phyloP scores from a whole-genome alignment of 92 coral and sea anemone genomes.

The Porites cylindrica region DNA sequence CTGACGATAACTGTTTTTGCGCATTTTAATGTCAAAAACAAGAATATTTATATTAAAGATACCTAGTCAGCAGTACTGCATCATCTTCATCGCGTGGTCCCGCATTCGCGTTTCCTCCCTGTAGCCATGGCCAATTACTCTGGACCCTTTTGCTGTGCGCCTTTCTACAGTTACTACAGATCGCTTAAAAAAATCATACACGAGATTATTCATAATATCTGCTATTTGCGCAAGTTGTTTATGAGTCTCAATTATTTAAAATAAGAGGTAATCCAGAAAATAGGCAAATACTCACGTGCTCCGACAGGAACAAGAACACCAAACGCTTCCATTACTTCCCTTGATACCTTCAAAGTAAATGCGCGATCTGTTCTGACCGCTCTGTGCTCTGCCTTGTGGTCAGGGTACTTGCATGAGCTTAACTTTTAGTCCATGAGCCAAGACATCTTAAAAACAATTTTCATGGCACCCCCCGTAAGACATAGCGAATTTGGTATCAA shows the following conservation, averaged over 20 bases:
- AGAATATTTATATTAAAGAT: slow-evolving; percentile 9
- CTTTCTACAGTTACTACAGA: slow-evolving; percentile 52
- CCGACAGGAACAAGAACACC: slow-evolving; percentile 65
- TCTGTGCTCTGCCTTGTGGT: slow-evolving; percentile 60
- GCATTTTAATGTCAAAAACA: not conserved
- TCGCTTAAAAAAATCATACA: slow-evolving; percentile 27
- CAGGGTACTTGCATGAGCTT: slow-evolving; percentile 59
- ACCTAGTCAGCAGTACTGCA: slow-evolving; percentile 8
- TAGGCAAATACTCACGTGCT: slow-evolving; percentile 58
- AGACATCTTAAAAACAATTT: no score
- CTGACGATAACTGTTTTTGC: slow-evolving; percentile 19
- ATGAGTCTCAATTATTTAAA: slow-evolving; percentile 21
- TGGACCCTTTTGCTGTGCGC: slow-evolving; percentile 40
- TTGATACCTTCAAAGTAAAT: slow-evolving; percentile 38
- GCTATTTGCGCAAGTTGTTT: slow-evolving; percentile 13
- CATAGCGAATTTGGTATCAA: no score
- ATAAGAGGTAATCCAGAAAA: not conserved
- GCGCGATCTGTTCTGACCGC: slow-evolving; percentile 57
- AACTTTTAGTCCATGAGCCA: not conserved
- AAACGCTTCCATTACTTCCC: slow-evolving; percentile 61
- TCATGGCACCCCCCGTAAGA: no score
- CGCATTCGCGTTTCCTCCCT: slow-evolving; percentile 16
- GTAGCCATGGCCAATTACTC: slow-evolving; percentile 39
- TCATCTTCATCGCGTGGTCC: not conserved
- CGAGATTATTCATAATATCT: not conserved